phyloP scores from a whole-genome alignment of 2,888 invertebrate genomes.

The Brassicogethes aeneus region DNA sequence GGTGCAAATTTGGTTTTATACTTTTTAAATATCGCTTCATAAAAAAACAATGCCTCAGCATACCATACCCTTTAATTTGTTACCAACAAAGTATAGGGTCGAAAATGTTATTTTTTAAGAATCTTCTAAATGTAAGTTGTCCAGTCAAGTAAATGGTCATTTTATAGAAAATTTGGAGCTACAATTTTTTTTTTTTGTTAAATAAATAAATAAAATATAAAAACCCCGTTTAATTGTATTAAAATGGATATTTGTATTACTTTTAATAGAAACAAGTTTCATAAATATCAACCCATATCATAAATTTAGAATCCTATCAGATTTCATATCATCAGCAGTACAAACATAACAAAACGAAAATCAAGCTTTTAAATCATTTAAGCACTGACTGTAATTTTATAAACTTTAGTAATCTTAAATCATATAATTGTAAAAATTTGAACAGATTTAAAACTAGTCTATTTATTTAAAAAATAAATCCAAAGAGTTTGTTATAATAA shows the following conservation, averaged over 20 bases:
- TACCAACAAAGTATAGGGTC: too few species aligned
- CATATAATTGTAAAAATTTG: slow-evolving; percentile 8
- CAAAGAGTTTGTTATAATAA: neutral
- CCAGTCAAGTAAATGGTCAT: too few species aligned
- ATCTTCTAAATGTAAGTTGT: too few species aligned
- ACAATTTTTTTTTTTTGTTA: neutral
- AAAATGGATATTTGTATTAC: too few species aligned
- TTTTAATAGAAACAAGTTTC: too few species aligned
- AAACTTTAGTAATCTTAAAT: slow-evolving; percentile 12
- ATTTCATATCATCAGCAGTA: neutral
- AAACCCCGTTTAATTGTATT: too few species aligned
- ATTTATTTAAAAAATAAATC: slow-evolving; percentile 7
- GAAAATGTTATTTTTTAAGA: too few species aligned
- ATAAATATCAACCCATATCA: neutral
- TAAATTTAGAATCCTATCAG: neutral
- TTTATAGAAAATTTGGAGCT: neutral
- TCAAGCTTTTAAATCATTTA: slow-evolving; percentile 18
- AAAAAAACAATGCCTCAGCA: too few species aligned
- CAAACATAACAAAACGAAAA: neutral
- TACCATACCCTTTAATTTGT: too few species aligned
- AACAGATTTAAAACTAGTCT: slow-evolving; percentile 16
- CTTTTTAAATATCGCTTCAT: too few species aligned
- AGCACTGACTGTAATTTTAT: slow-evolving; percentile 24
- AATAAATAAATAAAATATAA: neutral
- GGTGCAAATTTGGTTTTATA: too few species aligned